phyloP scores from a whole-genome alignment of 2,797 vertebrate species.

The Ficedula albicollis region DNA sequence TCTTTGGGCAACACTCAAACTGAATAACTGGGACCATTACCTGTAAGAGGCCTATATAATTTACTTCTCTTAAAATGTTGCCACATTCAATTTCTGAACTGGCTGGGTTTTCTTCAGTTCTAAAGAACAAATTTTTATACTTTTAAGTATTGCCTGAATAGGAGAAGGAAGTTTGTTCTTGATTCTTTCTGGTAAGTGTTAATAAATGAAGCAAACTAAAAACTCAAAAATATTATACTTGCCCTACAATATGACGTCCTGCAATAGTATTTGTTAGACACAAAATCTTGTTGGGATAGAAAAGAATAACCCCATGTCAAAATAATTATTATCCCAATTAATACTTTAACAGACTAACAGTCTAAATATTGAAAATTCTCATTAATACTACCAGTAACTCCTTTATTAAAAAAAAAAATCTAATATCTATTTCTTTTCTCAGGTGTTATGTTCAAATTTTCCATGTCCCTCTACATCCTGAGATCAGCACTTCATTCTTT shows the following conservation, averaged over 20 bases:
- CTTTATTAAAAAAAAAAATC: not conserved
- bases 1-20: not conserved
- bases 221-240: accelerated
- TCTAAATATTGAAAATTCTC: not conserved
- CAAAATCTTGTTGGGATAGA: not conserved
- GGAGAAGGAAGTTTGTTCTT: not conserved
- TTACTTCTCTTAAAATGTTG: not conserved
- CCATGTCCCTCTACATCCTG: not conserved
- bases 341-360: not conserved
- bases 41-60: not conserved
- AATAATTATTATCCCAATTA: not conserved
- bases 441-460: not conserved
- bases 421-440: not conserved
- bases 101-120: not conserved
- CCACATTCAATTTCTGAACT: not conserved
- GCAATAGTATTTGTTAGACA: not conserved
- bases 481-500: not conserved
- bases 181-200: not conserved
- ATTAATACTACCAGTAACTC: not conserved
- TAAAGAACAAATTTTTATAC: not conserved
- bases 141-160: not conserved
- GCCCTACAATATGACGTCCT: not conserved
- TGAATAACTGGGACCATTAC: not conserved
- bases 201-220: not conserved
- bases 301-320: not conserved